Evolutionary conservation across 2,888 invertebrate genomes (phyloP), one percentile per base, ranked within the genome.

Genomic region (Kryphioiulus occultus): DNA sequence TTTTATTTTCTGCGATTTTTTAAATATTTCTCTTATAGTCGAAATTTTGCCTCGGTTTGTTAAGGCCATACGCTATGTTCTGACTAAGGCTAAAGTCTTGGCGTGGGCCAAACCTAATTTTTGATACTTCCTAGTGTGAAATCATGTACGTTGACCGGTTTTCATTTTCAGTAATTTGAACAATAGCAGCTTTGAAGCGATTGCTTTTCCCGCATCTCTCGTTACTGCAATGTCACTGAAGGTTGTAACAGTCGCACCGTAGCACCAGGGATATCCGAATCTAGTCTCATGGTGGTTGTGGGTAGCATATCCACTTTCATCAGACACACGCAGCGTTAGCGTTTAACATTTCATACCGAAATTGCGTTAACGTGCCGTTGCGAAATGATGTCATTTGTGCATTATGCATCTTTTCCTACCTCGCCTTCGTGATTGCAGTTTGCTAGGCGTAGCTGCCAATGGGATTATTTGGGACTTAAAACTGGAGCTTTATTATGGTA

Each of bases 401-500:
- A 59, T 5, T 3, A n/a, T 3, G n/a, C 59, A n/a, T n/a, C 3
- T n/a, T 59, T 59, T n/a, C 19, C n/a, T n/a, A n/a, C 59, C 59
- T 19, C 7, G 1, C 3, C 19, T n/a, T n/a, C 19, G 19, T 59
- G 7, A 59, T 59, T 59, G 15, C 59, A n/a, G n/a, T n/a, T n/a
- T n/a, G n/a, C n/a, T n/a, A 59, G 59, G 59, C 59, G 59, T 59
- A 59, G 59, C 59, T 59, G n/a, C 59, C 17, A 59, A 59, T 59
- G n/a, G 3, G 59, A 22, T 26, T 68, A 39, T 39, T 39, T 39
- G n/a, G n/a, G 3, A 39, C 3, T 39, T 39, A 39, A 5, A 5
- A 9, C 26, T 68, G 26, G 26, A 26, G 26, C 26, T 68, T 68
- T 26, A 68, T 47, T 17, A 5, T 1, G 47, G 47, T 5, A 68